Conservation (phyloP, 2,888 invertebrate species). For the Cepaea hortensis region DNA sequence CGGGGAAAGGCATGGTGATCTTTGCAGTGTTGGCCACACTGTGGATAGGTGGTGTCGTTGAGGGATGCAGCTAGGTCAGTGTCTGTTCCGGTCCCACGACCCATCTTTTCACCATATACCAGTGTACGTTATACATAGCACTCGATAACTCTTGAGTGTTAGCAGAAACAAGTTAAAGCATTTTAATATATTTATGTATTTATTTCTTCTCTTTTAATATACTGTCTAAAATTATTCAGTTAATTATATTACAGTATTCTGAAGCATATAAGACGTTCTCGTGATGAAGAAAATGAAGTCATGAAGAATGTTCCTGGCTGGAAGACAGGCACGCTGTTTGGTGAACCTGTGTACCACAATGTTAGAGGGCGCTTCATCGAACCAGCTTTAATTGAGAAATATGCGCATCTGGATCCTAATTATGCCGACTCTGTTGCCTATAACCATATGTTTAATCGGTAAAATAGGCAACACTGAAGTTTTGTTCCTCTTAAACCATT, state of each 20-base stretch:
- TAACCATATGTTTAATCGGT: slow-evolving; percentile 43
- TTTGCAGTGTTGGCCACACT: too few relatives aligned
- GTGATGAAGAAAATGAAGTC: slow-evolving; percentile 89
- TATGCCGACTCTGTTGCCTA: slow-evolving; percentile 33
- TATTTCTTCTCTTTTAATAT: neutral
- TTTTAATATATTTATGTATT: neutral
- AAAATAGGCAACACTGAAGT: neutral
- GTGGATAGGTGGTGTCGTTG: too few relatives aligned
- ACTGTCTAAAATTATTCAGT: neutral
- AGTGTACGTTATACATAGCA: too few relatives aligned
- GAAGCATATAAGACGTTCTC: slow-evolving; percentile 86
- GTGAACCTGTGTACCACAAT: slow-evolving; percentile 87
- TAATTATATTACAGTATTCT: slow-evolving; percentile 74
- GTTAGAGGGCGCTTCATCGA: slow-evolving; percentile 82
- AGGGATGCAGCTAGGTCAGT: too few relatives aligned
- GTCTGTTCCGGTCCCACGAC: too few relatives aligned
- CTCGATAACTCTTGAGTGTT: neutral
- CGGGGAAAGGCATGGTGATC: too few relatives aligned
- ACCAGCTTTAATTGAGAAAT: slow-evolving; percentile 84
- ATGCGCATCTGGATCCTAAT: slow-evolving; percentile 75
- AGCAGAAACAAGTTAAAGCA: neutral
- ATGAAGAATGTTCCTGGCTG: too few relatives aligned
- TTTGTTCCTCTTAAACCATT: neutral
- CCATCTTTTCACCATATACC: too few relatives aligned
- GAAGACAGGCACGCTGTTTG: slow-evolving; percentile 92